phyloP scores from a whole-genome alignment of 2,797 vertebrate genomes.

The Crypturellus tataupa region DNA sequence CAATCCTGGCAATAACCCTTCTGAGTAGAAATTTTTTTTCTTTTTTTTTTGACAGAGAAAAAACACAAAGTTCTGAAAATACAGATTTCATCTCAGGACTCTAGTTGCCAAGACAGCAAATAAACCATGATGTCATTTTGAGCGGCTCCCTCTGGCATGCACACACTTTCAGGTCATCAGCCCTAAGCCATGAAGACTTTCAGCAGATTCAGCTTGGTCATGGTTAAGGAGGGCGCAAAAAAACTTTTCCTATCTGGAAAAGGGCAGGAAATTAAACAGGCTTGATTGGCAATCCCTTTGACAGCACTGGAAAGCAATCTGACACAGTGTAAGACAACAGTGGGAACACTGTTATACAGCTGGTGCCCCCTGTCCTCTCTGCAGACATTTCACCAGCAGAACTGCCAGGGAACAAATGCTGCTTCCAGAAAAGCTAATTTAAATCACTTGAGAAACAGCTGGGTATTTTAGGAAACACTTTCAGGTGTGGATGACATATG shows the following conservation, averaged over 20 bases:
- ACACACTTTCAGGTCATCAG: background rate
- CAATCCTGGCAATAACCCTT: background rate
- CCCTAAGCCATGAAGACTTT: background rate
- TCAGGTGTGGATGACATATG: constrained; percentile 54
- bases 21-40: background rate
- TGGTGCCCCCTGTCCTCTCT: background rate
- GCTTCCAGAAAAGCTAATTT: constrained; percentile 69
- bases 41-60: background rate
- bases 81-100: background rate
- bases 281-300: background rate
- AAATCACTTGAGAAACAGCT: constrained; percentile 43
- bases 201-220: background rate
- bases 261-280: background rate
- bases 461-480: constrained; percentile 33
- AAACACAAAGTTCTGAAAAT: background rate
- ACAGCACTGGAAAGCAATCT: background rate
- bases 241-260: background rate
- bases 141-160: background rate
- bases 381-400: constrained; percentile 12
- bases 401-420: background rate
- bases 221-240: background rate
- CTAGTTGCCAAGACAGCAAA: background rate
- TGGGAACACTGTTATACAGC: constrained; percentile 53
- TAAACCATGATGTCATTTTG: background rate
- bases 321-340: background rate